Evolutionary conservation across 2,888 invertebrate species (phyloP).

Genomic region (Campoplex nolae): DNA sequence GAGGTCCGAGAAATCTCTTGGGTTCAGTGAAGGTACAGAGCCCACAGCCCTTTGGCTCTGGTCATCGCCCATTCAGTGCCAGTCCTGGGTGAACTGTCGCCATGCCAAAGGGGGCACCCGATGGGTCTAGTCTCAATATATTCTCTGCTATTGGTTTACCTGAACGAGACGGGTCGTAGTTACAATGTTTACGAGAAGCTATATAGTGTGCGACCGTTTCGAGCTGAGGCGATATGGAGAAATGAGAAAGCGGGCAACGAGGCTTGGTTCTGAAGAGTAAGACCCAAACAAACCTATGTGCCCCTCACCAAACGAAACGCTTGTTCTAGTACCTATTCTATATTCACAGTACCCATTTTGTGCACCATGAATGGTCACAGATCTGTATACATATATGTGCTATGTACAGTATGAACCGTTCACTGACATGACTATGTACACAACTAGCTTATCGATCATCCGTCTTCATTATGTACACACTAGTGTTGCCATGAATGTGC

Average conservation of each 20-base stretch:
- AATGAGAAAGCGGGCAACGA: background rate
- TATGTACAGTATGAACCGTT: background rate
- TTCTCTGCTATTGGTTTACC: slow-evolving; percentile 28
- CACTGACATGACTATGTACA: background rate
- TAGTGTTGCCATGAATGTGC: background rate
- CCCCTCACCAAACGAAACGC: background rate
- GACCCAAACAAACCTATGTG: background rate
- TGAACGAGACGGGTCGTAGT: background rate
- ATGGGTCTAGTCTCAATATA: background rate
- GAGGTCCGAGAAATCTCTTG: slow-evolving; percentile 43
- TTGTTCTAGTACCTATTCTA: background rate
- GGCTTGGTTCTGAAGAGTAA: slow-evolving; percentile 5
- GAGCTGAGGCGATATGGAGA: background rate
- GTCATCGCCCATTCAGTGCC: slow-evolving; percentile 26
- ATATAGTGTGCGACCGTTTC: background rate
- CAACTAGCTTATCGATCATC: slow-evolving; percentile 23
- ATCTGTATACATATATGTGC: background rate
- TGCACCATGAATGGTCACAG: background rate
- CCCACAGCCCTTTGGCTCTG: slow-evolving; percentile 15
- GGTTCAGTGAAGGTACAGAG: slow-evolving; percentile 10
- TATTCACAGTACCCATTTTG: background rate
- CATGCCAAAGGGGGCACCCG: slow-evolving; percentile 11
- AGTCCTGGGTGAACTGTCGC: slow-evolving; percentile 20
- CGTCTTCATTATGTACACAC: background rate
- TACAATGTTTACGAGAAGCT: background rate